Evolutionary conservation across 2,888 invertebrate species (phyloP), one percentile per base, ranked within the genome.

Genomic region (Spialia ferax): DNA sequence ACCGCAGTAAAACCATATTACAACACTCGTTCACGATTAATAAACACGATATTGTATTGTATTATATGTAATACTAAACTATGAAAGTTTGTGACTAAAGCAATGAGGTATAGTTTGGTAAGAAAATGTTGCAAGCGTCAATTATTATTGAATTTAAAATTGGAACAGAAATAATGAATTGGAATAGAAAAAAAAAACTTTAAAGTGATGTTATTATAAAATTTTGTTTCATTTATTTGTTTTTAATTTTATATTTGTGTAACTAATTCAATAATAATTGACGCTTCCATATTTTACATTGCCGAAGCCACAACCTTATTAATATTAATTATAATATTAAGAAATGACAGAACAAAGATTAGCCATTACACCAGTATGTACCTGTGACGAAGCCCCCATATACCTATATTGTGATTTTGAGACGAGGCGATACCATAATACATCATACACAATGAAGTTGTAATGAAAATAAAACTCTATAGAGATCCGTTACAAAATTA

Each of bases 331-430:
- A 71, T 63, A 63, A 61, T 63, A 66, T 61, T 63, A 64, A 73
- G 70, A 83, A 80, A 88, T 87, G 86, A 91, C 87, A 89, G 88
- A 86, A 91, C 90, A 91, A 79, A 77, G 81, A 90, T 89, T 89
- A 91, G 87, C 92, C 93, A 86, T 86, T 82, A 86, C 90, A 92
- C 93, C 93, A 86, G 42, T 64, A 64, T 66, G 65, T 87, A 79
- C 76, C 77, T 82, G 89, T 91, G 89, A 88, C 89, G 85, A 76
- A 91, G 89, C 90, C 91, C 91, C 91, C 88, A 85, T 79, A 91
- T 88, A 85, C 79, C 22, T 57, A 63, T 55, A 66, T 83, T 85
- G 88, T 88, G 89, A 87, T 86, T 45, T 88, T 82, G 82, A 86
- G 80, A 90, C 85, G 83, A 88, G 88, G 84, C 85, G 82, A 87